A percentile compares a stretch with the other conserved stretches of the same genome.
Conservation (phyloP, 2,113 vertebrate genomes). For the Sapajus apella region DNA sequence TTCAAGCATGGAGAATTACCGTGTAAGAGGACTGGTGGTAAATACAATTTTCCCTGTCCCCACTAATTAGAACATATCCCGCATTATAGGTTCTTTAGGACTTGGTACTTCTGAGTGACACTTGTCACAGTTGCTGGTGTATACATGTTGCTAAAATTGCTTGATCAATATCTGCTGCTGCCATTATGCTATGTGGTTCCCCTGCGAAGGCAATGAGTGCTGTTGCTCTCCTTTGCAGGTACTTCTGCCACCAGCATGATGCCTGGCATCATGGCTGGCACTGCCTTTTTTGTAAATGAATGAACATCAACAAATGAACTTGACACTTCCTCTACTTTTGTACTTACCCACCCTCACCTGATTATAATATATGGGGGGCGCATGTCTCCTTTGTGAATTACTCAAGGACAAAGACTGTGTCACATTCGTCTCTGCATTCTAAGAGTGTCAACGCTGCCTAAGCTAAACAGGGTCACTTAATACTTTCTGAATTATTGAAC, state of each 20-base stretch:
- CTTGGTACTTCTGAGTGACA: not conserved
- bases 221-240: not conserved
- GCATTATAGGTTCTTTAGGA: not conserved
- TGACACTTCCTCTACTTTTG: too few species aligned
- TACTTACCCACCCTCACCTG: not conserved
- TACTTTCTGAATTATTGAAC: not conserved
- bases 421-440: not conserved
- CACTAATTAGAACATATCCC: not conserved
- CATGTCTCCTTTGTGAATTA: not conserved
- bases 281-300: not conserved
- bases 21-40: not conserved
- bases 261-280: not conserved
- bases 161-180: not conserved
- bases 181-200: not conserved
- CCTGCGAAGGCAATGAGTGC: rapidly evolving
- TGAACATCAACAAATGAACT: not conserved
- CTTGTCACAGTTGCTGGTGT: not conserved
- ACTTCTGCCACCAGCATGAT: not conserved
- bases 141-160: not conserved
- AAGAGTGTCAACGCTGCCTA: not conserved
- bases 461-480: not conserved
- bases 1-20: not conserved
- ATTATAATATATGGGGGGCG: not conserved
- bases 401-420: not conserved
- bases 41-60: not conserved